Conservation (phyloP, 1,140 invertebrate genomes). For the Eulimnadia texana region DNA sequence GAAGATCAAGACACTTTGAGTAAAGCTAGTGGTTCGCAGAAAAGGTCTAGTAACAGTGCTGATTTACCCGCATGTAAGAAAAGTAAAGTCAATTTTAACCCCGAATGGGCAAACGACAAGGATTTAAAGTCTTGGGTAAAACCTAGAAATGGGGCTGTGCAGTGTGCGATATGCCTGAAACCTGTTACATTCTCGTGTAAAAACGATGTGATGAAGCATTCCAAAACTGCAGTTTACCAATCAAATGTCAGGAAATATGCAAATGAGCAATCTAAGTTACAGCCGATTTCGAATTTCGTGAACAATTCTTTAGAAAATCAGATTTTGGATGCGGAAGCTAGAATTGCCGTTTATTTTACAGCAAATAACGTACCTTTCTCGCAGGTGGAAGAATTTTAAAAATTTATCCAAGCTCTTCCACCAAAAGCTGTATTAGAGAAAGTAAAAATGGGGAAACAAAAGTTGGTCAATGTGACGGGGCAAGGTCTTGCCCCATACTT, state of each 20-base stretch:
- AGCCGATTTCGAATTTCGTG: background rate
- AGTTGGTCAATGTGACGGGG: background rate
- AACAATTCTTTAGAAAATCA: background rate
- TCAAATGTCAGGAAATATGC: background rate
- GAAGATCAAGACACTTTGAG: no score
- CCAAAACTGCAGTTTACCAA: background rate
- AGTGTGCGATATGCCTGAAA: no score
- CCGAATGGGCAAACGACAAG: no score
- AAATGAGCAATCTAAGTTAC: background rate
- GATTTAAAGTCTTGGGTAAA: no score
- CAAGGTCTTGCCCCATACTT: slow-evolving; percentile 1
- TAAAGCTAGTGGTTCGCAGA: no score
- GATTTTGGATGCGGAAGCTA: slow-evolving; percentile 2
- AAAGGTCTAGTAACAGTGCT: no score
- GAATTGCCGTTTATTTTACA: background rate
- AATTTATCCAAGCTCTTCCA: background rate
- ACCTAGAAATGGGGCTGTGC: no score
- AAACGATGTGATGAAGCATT: background rate
- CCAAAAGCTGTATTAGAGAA: background rate
- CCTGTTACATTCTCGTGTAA: no score
- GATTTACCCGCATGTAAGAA: no score
- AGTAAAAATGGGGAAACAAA: background rate
- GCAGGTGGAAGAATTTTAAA: background rate
- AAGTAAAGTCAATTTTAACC: no score
- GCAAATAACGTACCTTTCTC: slow-evolving; percentile 8